These are phyloP conservation scores for Glaucidium brasilianum DNA, from an alignment of 2,113 vertebrate genomes.

Conservation along the genomic window DNA sequence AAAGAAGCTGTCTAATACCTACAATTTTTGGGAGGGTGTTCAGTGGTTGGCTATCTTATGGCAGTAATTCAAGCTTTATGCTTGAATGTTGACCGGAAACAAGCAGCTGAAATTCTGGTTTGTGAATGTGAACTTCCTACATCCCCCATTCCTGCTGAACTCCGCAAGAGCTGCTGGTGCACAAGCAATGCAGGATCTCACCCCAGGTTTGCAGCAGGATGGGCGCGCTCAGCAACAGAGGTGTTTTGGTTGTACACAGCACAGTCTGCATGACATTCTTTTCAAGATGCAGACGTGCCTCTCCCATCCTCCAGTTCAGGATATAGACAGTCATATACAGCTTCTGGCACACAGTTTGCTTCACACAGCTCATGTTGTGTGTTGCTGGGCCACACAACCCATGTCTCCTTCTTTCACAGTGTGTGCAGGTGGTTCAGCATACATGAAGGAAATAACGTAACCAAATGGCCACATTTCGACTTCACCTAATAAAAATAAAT, in stretches of 20 bases:
- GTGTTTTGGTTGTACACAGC: not conserved
- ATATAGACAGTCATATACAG: not conserved
- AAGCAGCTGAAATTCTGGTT: not conserved
- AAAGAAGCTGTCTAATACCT: not conserved
- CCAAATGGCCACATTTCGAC: not conserved
- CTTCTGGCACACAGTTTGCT: not conserved
- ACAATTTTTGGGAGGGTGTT: not conserved
- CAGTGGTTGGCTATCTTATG: not conserved
- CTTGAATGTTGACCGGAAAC: not conserved
- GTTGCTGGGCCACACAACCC: not conserved
- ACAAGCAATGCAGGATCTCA: not conserved
- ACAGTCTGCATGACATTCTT: not conserved
- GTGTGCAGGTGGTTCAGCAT: not conserved
- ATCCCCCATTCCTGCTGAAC: not conserved
- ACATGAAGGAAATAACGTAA: not conserved
- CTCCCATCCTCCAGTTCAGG: not conserved
- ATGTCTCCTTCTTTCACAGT: not conserved
- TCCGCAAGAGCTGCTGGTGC: fast-evolving
- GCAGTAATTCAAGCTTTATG: not conserved
- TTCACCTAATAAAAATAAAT: conserved; percentile 41
- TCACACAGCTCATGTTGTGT: fast-evolving
- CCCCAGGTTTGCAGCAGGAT: not conserved
- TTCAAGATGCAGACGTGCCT: not conserved
- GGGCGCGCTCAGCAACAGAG: not conserved
- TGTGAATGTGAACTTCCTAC: not conserved